These are phyloP conservation scores for Chunga burmeisteri DNA, from an alignment of 2,113 vertebrate genomes.

Conservation along the genomic window DNA sequence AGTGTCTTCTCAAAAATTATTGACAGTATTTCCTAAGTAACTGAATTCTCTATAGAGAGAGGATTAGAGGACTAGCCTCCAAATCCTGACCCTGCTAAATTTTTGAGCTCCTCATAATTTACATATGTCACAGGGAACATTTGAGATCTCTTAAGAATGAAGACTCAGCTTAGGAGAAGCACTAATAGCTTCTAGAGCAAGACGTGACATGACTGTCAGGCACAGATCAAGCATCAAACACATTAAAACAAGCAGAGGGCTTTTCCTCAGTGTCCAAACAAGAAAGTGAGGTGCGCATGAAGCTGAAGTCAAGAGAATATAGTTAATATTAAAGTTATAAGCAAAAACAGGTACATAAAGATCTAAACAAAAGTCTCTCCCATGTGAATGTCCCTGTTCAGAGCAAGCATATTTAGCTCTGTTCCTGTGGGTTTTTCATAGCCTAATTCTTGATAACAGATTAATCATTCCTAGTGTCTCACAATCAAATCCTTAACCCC, in stretches of 20 bases:
- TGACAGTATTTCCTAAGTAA: neutral
- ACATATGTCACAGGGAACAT: neutral
- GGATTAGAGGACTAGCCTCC: neutral
- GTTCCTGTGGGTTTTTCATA: neutral
- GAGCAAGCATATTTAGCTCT: neutral
- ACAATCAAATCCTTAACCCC: neutral
- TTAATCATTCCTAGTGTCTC: neutral
- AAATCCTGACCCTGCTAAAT: neutral
- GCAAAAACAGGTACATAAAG: neutral
- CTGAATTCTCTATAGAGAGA: neutral
- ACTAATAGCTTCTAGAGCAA: neutral
- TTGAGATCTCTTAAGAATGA: neutral
- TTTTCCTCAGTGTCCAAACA: neutral
- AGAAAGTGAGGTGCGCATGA: neutral
- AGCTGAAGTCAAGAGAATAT: neutral
- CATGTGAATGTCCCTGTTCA: neutral
- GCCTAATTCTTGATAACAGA: neutral
- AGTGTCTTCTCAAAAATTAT: neutral
- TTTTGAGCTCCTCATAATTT: neutral
- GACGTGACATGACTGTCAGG: neutral
- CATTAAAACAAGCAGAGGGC: neutral
- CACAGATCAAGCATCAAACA: neutral
- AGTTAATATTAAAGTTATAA: neutral
- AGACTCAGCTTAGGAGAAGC: neutral
- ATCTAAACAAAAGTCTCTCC: neutral